Conservation (phyloP, 2,888 invertebrate genomes). For the Apodemia mormo region DNA sequence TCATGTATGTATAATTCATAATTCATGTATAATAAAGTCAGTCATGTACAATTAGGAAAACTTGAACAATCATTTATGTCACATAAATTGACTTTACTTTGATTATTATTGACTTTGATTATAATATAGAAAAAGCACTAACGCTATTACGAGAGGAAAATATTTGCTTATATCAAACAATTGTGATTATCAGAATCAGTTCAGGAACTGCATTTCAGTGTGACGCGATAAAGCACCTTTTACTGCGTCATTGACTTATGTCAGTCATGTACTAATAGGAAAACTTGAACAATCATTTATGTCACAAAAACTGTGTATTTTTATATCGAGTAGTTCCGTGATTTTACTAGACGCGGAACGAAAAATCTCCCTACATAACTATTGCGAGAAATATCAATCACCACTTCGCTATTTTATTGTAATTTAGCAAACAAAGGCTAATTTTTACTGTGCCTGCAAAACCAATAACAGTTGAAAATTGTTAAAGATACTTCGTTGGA, state of each 20-base stretch:
- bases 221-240: not conserved
- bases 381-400: not conserved
- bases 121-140: too few relatives aligned
- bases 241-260: conserved; percentile 4
- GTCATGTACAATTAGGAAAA: too few relatives aligned
- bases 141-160: not conserved
- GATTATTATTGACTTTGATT: too few relatives aligned
- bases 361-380: not conserved
- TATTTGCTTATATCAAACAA: not conserved
- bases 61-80: not conserved
- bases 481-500: too few relatives aligned
- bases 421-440: not conserved
- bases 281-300: not conserved
- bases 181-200: conserved; percentile 6
- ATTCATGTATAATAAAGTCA: too few relatives aligned
- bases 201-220: not conserved
- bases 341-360: not conserved
- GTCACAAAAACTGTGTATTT: conserved; percentile 2
- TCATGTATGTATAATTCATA: too few relatives aligned
- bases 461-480: not conserved
- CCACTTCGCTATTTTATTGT: not conserved
- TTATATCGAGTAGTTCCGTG: not conserved
- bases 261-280: not conserved
- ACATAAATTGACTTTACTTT: not conserved
- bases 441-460: too few relatives aligned